A percentile compares a stretch with the other conserved stretches of the same genome.
These are phyloP conservation scores for Batillaria attramentaria DNA, from an alignment of 1,140 invertebrate species.

Conservation along the genomic window DNA sequence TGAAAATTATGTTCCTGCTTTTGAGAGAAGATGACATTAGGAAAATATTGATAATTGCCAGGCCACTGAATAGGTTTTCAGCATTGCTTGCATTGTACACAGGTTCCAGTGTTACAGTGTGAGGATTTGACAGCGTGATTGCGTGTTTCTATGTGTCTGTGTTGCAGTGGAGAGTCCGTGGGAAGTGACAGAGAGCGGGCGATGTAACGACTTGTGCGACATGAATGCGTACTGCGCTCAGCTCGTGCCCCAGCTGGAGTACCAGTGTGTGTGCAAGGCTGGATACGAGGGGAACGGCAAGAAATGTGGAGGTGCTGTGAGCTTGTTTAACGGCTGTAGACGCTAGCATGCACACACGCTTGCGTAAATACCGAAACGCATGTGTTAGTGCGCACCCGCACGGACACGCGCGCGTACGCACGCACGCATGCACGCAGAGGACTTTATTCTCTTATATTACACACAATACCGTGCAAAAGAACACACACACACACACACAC, in stretches of 20 bases:
- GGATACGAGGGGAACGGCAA: constrained; percentile 47
- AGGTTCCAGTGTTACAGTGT: no score
- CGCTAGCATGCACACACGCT: no score
- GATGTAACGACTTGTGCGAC: constrained; percentile 40
- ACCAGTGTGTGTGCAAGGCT: constrained; percentile 52
- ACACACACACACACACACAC: constrained; percentile 2
- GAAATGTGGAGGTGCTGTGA: constrained; percentile 30
- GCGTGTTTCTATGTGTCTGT: no score
- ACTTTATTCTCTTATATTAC: no score
- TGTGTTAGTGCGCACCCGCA: no score
- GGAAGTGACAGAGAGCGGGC: constrained; percentile 43
- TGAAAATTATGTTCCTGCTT: background rate
- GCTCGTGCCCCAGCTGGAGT: constrained; percentile 45
- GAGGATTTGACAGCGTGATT: no score
- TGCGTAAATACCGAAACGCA: no score
- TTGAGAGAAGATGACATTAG: background rate
- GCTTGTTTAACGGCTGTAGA: no score
- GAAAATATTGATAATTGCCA: constrained; percentile 9
- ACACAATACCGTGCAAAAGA: background rate
- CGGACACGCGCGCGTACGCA: no score
- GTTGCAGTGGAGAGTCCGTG: constrained; percentile 47
- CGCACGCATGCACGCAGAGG: no score
- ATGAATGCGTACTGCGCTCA: constrained; percentile 45
- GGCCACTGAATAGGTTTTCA: background rate
- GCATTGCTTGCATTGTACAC: background rate